Percentiles rank a stretch among this genome's conserved stretches.
Evolutionary conservation across 2,888 invertebrate genomes (phyloP).

Genomic region (Chalcis sispes): DNA sequence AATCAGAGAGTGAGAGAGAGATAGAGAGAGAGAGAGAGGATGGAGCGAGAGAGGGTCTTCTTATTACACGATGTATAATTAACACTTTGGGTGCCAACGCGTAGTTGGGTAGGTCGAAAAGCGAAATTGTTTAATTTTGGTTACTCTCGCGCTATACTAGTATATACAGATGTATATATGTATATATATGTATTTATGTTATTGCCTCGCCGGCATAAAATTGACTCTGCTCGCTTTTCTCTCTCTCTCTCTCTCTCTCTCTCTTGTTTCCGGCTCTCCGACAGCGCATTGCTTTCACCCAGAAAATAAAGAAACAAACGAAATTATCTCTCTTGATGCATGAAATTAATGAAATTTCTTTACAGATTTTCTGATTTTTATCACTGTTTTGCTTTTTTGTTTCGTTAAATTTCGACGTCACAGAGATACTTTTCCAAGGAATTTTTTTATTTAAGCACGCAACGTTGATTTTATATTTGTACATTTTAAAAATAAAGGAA

Average conservation of each 20-base stretch:
- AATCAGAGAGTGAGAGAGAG: constrained; percentile 24
- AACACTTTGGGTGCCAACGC: constrained; percentile 54
- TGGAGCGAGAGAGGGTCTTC: background rate
- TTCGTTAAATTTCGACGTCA: no score
- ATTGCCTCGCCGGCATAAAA: background rate
- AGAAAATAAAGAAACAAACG: constrained; percentile 36
- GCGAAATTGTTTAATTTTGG: constrained; percentile 50
- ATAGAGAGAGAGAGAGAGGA: background rate
- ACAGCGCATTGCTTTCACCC: background rate
- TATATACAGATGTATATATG: no score
- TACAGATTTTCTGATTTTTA: background rate
- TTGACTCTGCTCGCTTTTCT: background rate
- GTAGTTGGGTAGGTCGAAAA: constrained; percentile 47
- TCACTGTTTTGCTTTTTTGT: background rate
- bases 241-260: constrained; percentile 11
- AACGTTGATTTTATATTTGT: no score
- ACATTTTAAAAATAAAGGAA: no score
- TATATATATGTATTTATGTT: no score
- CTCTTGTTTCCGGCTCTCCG: background rate
- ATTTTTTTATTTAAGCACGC: no score
- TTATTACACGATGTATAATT: constrained; percentile 55
- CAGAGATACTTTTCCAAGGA: background rate
- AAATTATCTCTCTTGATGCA: constrained; percentile 15
- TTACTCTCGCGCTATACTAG: no score
- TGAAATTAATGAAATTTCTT: constrained; percentile 28